Evolutionary conservation across 2,888 invertebrate genomes (phyloP), one percentile per base, ranked within the genome.

Genomic region (Leptura quadrifasciata): DNA sequence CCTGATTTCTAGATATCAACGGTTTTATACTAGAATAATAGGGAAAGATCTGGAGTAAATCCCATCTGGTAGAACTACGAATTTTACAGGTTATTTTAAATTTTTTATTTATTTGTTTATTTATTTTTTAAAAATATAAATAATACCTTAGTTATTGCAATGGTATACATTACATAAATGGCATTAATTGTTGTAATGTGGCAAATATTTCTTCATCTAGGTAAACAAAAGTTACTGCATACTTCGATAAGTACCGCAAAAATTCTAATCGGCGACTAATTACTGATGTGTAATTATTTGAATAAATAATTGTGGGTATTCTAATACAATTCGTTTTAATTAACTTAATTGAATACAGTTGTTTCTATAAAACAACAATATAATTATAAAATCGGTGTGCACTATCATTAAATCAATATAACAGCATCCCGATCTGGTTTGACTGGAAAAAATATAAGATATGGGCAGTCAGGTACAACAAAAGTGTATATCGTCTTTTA

Each of bases 381-480:
- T 54, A 67, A 72, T 76, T 67, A 71, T 69, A 57, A 70, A 68
- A 65, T 35, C 65, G 70, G 65, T 76, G 75, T 76, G 74, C 70
- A 74, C 52, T 77, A 76, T 76, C 70, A 73, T 64, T 75, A 74
- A 73, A 54, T 68, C 68, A 73, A 65, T 60, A 65, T 64, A 71
- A 69, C 52, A 72, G 67, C 65, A 72, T 73, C 72, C 39, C 27
- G 61, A 80, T 77, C 78, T 77, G 76, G 80, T 76, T 71, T 67
- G 71, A 75, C 77, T 64, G 74, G 76, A 78, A 76, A 81, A 80
- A 79, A 75, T 80, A 82, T 82, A 82, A 81, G 80, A 77, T 81
- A 81, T 75, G 73, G 74, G 69, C 80, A 74, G 76, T 79, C 81
- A 79, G n/a, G 74, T 78, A 81, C 82, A 83, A 81, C 81, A 82